A percentile compares a stretch with the other conserved stretches of the same genome.
phyloP scores from a whole-genome alignment of 35 echinoderm and acorn worm species.

The Anneissia japonica region DNA sequence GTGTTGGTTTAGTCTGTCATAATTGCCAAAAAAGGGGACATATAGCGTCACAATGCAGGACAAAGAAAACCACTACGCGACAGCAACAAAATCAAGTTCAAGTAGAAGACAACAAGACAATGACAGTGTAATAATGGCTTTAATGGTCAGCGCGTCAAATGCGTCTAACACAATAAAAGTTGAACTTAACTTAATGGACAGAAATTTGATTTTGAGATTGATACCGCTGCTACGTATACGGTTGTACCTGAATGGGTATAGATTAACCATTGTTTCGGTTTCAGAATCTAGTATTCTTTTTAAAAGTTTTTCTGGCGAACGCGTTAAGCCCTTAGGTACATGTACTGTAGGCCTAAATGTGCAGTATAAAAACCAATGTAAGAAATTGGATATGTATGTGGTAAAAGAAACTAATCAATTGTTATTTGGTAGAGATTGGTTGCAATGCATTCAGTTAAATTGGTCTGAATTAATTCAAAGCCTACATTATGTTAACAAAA shows the following conservation, averaged over 20 bases:
- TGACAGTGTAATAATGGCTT: not conserved
- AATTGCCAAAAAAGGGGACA: not conserved
- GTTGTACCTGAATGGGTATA: slow-evolving; percentile 13
- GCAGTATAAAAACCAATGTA: slow-evolving; percentile 27
- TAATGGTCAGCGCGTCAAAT: not conserved
- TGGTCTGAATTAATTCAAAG: slow-evolving; percentile 18
- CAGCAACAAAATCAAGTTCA: not conserved
- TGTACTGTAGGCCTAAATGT: slow-evolving; percentile 17
- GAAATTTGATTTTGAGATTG: not conserved
- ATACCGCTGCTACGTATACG: slow-evolving; percentile 8
- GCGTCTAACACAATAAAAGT: not conserved
- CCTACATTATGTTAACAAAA: not conserved
- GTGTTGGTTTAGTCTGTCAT: not conserved
- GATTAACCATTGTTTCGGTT: slow-evolving; percentile 22
- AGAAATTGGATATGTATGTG: slow-evolving; percentile 16
- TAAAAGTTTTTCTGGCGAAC: slow-evolving; percentile 35
- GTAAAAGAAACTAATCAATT: slow-evolving; percentile 23
- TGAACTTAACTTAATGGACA: slow-evolving; percentile 13
- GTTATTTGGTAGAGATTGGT: slow-evolving; percentile 35
- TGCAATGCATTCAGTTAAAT: slow-evolving; percentile 9
- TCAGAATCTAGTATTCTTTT: slow-evolving; percentile 18
- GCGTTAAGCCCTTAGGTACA: slow-evolving; percentile 20
- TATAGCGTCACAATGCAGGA: not conserved
- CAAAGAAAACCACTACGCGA: not conserved
- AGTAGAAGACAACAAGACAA: not conserved